Evolutionary conservation across 2,888 invertebrate genomes (phyloP).

Genomic region (Metacarcinus magister): DNA sequence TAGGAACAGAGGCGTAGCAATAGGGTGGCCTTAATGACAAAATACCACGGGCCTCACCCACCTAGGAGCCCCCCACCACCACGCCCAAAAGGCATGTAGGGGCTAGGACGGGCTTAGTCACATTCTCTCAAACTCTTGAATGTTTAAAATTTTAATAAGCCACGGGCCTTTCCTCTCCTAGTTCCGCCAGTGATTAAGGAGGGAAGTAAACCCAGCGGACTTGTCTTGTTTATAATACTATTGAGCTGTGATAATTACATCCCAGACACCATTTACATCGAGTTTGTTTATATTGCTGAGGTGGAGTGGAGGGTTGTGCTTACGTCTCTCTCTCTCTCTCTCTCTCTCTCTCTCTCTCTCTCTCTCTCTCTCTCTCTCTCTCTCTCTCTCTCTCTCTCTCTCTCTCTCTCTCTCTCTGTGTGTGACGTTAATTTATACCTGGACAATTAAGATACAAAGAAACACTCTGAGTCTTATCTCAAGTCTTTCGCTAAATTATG

Average conservation of each 20-base stretch:
- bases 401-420: slow-evolving; percentile 46
- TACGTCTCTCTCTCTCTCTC: background rate
- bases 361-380: slow-evolving; percentile 9
- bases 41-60: no score
- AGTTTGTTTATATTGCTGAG: slow-evolving; percentile 58
- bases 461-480: background rate
- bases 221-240: slow-evolving; percentile 66
- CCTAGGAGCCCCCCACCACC: no score
- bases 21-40: no score
- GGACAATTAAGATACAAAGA: slow-evolving; percentile 41
- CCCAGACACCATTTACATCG: slow-evolving; percentile 59
- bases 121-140: no score
- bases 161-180: no score
- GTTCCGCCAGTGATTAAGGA: no score
- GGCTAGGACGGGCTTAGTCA: no score
- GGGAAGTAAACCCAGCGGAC: slow-evolving; percentile 59
- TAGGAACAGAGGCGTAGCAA: no score
- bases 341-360: slow-evolving; percentile 37
- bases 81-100: no score
- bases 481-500: background rate
- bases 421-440: background rate
- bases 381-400: slow-evolving; percentile 50
- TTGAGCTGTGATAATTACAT: slow-evolving; percentile 63
- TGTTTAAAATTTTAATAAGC: no score
- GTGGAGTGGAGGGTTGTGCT: background rate